phyloP scores from a whole-genome alignment of 2,113 vertebrate species.

The Tautogolabrus adspersus region DNA sequence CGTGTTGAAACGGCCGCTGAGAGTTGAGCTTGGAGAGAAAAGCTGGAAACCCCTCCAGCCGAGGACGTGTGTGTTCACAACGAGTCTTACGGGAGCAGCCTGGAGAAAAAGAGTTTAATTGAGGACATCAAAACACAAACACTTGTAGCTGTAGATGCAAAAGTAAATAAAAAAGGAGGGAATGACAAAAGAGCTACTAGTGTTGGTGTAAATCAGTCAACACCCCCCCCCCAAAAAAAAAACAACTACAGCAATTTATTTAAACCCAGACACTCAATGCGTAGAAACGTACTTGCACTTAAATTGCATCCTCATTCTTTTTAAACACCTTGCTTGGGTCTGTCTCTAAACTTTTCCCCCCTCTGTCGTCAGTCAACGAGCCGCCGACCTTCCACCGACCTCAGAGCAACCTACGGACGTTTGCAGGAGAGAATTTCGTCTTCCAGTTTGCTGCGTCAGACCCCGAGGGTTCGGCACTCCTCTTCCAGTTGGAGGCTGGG shows the following conservation, averaged over 20 bases:
- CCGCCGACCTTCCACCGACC: constrained; percentile 84
- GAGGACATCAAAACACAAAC: constrained; percentile 36
- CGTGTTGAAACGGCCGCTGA: neutral
- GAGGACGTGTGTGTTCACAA: neutral
- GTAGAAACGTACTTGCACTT: too few species aligned
- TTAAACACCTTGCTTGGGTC: too few species aligned
- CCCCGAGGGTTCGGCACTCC: constrained; percentile 86
- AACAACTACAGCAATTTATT: too few species aligned
- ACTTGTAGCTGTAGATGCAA: neutral
- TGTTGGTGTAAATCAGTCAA: neutral
- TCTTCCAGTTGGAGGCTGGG: constrained; percentile 84
- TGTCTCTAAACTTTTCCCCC: too few species aligned
- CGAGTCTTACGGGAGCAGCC: constrained; percentile 16
- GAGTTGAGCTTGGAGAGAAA: constrained; percentile 15
- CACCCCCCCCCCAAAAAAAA: too few species aligned
- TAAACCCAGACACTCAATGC: too few species aligned
- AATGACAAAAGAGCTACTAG: neutral
- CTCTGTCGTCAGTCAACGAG: constrained; percentile 78
- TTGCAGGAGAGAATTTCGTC: constrained; percentile 87
- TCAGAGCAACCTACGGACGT: constrained; percentile 78
- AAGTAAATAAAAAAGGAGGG: constrained; percentile 9
- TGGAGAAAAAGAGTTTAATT: constrained; percentile 13
- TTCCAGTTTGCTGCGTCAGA: constrained; percentile 85
- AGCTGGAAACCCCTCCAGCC: neutral
- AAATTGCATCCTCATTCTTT: too few species aligned